These are phyloP conservation scores for Coendou prehensilis DNA, from an alignment of 2,797 vertebrate genomes.

Conservation along the genomic window DNA sequence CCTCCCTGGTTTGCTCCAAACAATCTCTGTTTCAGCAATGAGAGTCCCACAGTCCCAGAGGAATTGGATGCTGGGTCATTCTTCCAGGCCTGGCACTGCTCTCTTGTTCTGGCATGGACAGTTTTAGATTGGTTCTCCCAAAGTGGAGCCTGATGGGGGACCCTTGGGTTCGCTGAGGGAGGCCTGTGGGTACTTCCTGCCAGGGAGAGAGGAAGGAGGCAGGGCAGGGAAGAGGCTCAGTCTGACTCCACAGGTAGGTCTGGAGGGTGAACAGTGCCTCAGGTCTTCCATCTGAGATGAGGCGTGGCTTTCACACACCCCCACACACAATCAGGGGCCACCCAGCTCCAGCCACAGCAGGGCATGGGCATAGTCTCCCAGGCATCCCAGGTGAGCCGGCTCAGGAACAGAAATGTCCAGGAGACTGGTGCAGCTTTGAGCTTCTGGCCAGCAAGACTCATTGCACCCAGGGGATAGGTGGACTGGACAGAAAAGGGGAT, in stretches of 20 bases:
- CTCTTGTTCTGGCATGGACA: not conserved
- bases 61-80: no score
- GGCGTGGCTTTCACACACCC: not conserved
- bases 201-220: not conserved
- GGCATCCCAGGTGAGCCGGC: not conserved
- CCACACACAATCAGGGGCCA: not conserved
- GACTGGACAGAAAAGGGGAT: not conserved
- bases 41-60: not conserved
- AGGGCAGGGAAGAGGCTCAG: not conserved
- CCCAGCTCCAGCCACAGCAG: not conserved
- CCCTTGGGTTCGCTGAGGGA: not conserved
- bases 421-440: not conserved
- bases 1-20: not conserved
- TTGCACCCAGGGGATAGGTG: not conserved
- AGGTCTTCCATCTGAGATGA: not conserved
- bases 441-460: not conserved
- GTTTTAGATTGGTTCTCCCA: not conserved
- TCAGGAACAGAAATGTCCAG: not conserved
- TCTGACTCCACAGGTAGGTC: not conserved
- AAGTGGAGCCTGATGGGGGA: not conserved
- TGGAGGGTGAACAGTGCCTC: not conserved
- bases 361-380: not conserved
- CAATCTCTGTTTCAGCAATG: accelerated
- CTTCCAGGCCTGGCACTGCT: not conserved
- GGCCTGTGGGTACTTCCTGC: not conserved